These are phyloP conservation scores for Cheilosia pagana DNA, from an alignment of 2,888 invertebrate genomes.

Conservation along the genomic window DNA sequence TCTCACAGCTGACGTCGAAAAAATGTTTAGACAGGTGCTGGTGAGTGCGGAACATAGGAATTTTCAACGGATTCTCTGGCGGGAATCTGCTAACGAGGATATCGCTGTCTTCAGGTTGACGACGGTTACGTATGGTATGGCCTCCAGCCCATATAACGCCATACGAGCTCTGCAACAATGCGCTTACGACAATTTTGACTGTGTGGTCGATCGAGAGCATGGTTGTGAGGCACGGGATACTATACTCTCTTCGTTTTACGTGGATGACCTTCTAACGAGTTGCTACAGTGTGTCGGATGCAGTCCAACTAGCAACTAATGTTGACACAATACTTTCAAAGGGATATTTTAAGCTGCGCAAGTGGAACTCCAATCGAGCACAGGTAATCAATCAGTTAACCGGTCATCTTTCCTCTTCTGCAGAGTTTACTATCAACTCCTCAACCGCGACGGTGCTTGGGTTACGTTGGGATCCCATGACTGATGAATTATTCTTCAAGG, in stretches of 20 bases:
- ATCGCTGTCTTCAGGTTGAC: no score
- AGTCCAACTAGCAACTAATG: conserved; percentile 1
- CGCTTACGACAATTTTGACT: conserved; percentile 19
- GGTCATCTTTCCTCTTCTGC: conserved; percentile 16
- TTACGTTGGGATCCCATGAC: background rate
- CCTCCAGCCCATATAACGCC: background rate
- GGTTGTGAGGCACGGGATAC: conserved; percentile 23
- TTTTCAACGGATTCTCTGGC: conserved; percentile 39
- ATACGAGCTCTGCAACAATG: conserved; percentile 32
- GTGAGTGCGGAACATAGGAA: background rate
- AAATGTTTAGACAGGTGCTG: background rate
- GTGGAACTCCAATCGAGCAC: conserved; percentile 13
- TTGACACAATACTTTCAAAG: conserved; percentile 14
- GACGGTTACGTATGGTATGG: no score
- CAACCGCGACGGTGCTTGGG: conserved; percentile 5
- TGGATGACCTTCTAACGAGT: conserved; percentile 37
- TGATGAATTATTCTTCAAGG: background rate
- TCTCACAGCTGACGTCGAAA: background rate
- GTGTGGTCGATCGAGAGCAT: conserved; percentile 8
- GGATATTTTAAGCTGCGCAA: conserved; percentile 29
- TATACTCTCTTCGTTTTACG: conserved; percentile 37
- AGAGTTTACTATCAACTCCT: conserved; percentile 14
- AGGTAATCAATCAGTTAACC: conserved; percentile 9
- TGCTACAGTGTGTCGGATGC: conserved; percentile 24
- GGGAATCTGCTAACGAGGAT: conserved; percentile 16